Evolutionary conservation across 2,888 invertebrate species (phyloP), one percentile per base, ranked within the genome.

Genomic region (Dynastes hyllus): DNA sequence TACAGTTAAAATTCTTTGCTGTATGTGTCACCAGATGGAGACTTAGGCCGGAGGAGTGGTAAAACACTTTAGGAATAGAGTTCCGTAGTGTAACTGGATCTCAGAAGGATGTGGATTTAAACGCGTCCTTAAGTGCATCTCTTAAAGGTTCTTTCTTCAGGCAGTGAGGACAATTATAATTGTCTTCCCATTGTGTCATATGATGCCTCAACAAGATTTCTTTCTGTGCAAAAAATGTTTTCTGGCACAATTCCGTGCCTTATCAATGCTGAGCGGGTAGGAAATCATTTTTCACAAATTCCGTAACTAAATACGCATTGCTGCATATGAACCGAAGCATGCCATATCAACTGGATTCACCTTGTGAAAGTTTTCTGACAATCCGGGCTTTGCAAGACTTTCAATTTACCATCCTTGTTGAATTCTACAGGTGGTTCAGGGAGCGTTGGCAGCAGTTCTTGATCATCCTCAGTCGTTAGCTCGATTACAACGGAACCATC

Each of bases 151-250:
- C 92, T 81, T 94, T 93, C 87, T 93, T 93, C 0, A 91, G 89
- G 84, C 95, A 95, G 80, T 89, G 88, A 0, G 90, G 87, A 86
- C 95, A 95, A 82, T 90, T 90, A 89, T 92, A 93, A 8, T 95
- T 79, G 93, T 93, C 73, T 91, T 90, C 32, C 91, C 91, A 0
- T 91, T 92, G 92, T 0, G 90, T 91, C 86, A 93, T 91, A 85
- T 91, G 87, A 86, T 94, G 94, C 0, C 94, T 87, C 81, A 90
- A 91, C 70, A 93, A 89, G 82, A 95, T 94, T 86, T 93, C 94
- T 78, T 93, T 93, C 88, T 95, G 95, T n/a, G 93, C 92, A 87
- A 95, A 95, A 70, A 0, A 22, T 0, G 91, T 91, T 80, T 92
- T 91, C 58, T 91, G 90, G 83, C 93, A 94, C 11, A 89, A 86